Percentiles rank a stretch among this genome's conserved stretches.
Evolutionary conservation across 2,888 invertebrate genomes (phyloP).

Genomic region (Podotricha telesiphe): DNA sequence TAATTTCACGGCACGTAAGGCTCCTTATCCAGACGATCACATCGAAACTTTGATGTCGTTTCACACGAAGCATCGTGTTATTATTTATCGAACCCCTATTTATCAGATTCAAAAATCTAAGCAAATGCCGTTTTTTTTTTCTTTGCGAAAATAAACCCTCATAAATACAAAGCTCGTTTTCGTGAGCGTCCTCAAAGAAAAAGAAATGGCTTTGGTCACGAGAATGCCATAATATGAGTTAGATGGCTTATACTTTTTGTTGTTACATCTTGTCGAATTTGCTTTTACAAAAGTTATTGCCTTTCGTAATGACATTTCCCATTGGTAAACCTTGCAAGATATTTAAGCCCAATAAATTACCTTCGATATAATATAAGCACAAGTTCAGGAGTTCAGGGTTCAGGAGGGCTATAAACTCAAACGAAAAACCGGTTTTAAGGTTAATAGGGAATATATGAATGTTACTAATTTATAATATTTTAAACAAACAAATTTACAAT

Average conservation of each 20-base stretch:
- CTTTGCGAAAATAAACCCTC: constrained; percentile 60
- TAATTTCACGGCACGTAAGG: constrained; percentile 29
- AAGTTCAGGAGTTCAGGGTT: too few relatives aligned
- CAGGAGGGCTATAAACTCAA: constrained; percentile 51
- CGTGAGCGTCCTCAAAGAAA: constrained; percentile 70
- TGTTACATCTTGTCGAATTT: constrained; percentile 71
- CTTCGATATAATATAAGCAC: constrained; percentile 47
- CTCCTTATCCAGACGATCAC: constrained; percentile 41
- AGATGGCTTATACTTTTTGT: constrained; percentile 67
- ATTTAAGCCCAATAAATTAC: constrained; percentile 51
- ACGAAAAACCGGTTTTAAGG: background rate
- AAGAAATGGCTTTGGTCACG: constrained; percentile 75
- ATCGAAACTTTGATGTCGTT: constrained; percentile 47
- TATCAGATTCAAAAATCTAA: constrained; percentile 56
- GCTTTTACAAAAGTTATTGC: constrained; percentile 66
- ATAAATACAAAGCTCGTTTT: constrained; percentile 71
- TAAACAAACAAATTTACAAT: too few relatives aligned
- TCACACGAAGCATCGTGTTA: constrained; percentile 55
- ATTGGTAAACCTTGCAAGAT: constrained; percentile 63
- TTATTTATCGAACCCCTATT: constrained; percentile 60
- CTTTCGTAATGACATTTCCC: constrained; percentile 60
- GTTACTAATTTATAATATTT: background rate
- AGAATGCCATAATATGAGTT: constrained; percentile 68
- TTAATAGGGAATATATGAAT: background rate
- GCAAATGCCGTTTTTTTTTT: constrained; percentile 59